Conservation (phyloP, 1,140 invertebrate species). For the Lasioglossum baleicum region DNA sequence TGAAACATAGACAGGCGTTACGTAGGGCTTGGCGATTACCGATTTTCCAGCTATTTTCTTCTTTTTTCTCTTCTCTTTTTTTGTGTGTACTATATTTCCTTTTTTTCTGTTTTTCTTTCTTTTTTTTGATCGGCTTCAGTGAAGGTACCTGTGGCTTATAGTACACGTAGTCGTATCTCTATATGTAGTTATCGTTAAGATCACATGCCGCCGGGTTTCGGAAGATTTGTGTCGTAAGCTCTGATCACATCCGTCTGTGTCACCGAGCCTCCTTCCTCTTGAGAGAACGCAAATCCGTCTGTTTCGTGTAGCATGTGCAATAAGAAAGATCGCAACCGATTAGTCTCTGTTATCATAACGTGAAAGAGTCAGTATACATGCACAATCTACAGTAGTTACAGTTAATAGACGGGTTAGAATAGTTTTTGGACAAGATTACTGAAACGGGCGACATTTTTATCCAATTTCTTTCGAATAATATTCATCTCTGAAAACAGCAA, state of each 20-base stretch:
- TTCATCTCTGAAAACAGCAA: too few species aligned
- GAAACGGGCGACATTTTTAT: too few species aligned
- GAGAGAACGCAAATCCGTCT: slow-evolving; percentile 99
- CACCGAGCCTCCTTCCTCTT: slow-evolving; percentile 97
- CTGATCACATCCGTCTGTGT: slow-evolving; percentile 95
- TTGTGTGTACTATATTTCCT: background rate
- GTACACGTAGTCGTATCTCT: slow-evolving; percentile 25
- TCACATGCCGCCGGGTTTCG: slow-evolving; percentile 89
- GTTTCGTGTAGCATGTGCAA: slow-evolving; percentile 66
- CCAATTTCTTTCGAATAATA: too few species aligned
- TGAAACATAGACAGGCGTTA: slow-evolving; percentile 38
- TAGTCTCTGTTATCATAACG: slow-evolving; percentile 50
- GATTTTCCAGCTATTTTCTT: background rate
- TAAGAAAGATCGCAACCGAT: slow-evolving; percentile 59
- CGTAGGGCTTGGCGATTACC: slow-evolving; percentile 22
- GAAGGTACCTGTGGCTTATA: slow-evolving; percentile 21
- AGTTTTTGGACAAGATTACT: background rate
- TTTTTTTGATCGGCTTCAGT: slow-evolving; percentile 14
- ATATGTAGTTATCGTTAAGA: slow-evolving; percentile 48
- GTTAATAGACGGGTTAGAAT: slow-evolving; percentile 2
- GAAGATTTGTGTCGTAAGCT: slow-evolving; percentile 94
- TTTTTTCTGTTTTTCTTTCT: background rate
- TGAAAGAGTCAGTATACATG: slow-evolving; percentile 21
- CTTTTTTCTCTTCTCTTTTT: background rate
- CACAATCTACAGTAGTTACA: background rate